Evolutionary conservation across 2,797 vertebrate species (phyloP), one percentile per base, ranked within the genome.

Genomic region (Enteromius mattozi): DNA sequence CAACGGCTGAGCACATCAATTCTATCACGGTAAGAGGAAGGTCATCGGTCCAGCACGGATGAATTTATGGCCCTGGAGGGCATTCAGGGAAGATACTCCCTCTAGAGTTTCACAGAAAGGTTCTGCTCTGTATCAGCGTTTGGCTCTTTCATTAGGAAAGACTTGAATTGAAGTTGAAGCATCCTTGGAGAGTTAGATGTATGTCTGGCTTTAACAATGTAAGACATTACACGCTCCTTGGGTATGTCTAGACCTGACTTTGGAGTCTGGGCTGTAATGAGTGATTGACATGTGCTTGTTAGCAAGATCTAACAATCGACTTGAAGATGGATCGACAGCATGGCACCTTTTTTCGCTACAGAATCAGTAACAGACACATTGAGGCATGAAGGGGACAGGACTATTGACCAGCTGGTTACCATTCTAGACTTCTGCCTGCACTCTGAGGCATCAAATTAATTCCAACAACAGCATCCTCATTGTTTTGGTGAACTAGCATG

Each of bases 391-490:
- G 74, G n/a, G 12, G 66, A 77, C 27, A 83, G 56, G 86, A 76
- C n/a, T 79, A 89, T 84, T 86, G 88, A 89, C 80, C 21, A 66
- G 78, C 80, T 85, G 85, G 85, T 92, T 90, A 84, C 8, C 14
- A 8, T 30, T 78, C 3, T 59, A 84, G 27, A 69, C 35, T 69
- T 83, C 35, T 76, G 12, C 47, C n/a, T 40, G 24, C 61, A 33
- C 61, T 33, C 61, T 17, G 24, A 56, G 14, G 35, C 59, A 40
- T 77, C 35, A 40, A 51, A 83, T 42, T 27, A 4, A 37, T 49
- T 27, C 14, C 2, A 76, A 24, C 45, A 66, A 24, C 47, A 71
- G 42, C 6, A 81, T 70, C 49, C n/a, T 30, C 10, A 2, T 9
- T 71, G 79, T 9, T 51, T 42, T 8, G 17, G 2, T 14, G 9